These are phyloP conservation scores for Chrysolina americana DNA, from an alignment of 2,888 invertebrate species.

Conservation along the genomic window DNA sequence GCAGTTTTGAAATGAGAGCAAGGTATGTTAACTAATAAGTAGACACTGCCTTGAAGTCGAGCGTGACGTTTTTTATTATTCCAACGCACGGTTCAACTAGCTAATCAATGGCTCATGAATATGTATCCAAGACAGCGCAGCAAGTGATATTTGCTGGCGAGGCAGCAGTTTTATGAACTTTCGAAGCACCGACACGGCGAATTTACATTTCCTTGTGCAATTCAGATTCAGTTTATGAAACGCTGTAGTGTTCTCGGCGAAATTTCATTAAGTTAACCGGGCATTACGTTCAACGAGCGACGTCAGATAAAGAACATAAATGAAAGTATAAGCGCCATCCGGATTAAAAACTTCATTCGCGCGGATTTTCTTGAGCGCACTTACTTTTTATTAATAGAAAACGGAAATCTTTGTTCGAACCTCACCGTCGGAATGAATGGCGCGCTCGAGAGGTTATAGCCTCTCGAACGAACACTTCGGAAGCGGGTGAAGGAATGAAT, in stretches of 20 bases:
- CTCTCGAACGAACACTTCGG: not conserved
- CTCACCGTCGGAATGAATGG: constrained; percentile 23
- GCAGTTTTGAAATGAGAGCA: too few relatives aligned
- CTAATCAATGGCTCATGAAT: constrained; percentile 13
- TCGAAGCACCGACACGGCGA: constrained; percentile 20
- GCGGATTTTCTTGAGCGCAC: constrained; percentile 30
- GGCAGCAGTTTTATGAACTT: constrained; percentile 24
- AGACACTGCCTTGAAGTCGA: not conserved
- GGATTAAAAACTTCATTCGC: constrained; percentile 42
- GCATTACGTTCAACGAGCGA: constrained; percentile 23
- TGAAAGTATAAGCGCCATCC: constrained; percentile 31
- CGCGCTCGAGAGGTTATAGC: not conserved
- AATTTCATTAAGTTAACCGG: constrained; percentile 37
- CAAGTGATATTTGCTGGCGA: constrained; percentile 20
- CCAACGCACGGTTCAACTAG: not conserved
- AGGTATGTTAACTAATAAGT: not conserved
- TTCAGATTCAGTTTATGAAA: constrained; percentile 27
- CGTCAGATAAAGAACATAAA: constrained; percentile 35
- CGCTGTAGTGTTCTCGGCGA: constrained; percentile 30
- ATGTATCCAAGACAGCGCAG: not conserved
- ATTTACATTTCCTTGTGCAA: constrained; percentile 30
- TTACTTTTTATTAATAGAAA: constrained; percentile 37
- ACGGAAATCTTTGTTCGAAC: constrained; percentile 33
- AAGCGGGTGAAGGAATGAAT: not conserved
- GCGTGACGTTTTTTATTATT: not conserved